Evolutionary conservation across 2,113 vertebrate species (phyloP), one percentile per base, ranked within the genome.

Genomic region (Malurus elegans): DNA sequence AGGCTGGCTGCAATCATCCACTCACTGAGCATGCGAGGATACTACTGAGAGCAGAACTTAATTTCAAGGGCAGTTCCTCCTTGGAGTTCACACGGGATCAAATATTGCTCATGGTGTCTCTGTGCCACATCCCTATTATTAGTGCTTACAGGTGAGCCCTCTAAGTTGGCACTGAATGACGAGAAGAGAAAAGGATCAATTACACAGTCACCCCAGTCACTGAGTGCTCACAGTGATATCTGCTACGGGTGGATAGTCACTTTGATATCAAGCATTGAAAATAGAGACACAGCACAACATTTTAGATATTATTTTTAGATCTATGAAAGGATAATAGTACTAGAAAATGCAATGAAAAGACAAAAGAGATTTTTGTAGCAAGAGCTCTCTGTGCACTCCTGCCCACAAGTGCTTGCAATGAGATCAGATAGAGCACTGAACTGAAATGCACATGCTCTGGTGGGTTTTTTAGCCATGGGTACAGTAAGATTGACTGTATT

Each of bases 191-290:
- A 95, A 73, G 47, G 61, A 42, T 16, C 54, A 79, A 67, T 87
- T 85, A 71, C 18, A 18, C 42, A 54, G 36, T 56, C 74, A 73
- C 62, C 50, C 60, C 69, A 74, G 62, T n/a, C 79, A 82, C 44
- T 4, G 7, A 67, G 28, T 24, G 13, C 60, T 86, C n/a, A 2
- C 44, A 38, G 74, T 66, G 53, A 64, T 60, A 84, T 34, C 56
- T 1, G 0, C 61, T 64, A 14, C 54, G 36, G 58, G 72, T 69
- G 76, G 70, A 74, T 61, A 94, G 79, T 50, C 38, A 51, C 66
- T 91, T 75, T 79, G 93, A 90, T 65, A 80, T 65, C 56, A 81
- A 54, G 28, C 29, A 26, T 24, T 81, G 84, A 90, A 94, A 94
- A 65, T 56, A 88, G 7, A 93, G 71, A 54, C 54, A 57, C 1